These are phyloP conservation scores for Brenthis ino DNA, from an alignment of 2,888 invertebrate species.

Conservation along the genomic window DNA sequence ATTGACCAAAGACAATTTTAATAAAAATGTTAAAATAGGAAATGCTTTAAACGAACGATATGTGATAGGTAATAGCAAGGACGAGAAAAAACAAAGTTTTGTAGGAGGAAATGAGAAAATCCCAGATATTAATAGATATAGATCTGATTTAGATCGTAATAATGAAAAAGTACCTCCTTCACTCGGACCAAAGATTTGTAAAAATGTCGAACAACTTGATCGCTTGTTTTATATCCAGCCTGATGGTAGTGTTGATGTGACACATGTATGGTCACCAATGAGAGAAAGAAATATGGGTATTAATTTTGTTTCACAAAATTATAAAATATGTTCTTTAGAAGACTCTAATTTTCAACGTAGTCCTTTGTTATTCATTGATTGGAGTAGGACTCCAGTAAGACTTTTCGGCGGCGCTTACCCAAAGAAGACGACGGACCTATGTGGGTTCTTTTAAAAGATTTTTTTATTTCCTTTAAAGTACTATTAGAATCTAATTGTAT, in stretches of 20 bases:
- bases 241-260: slow-evolving; percentile 65
- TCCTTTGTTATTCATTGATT: slow-evolving; percentile 78
- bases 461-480: not conserved
- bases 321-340: slow-evolving; percentile 65
- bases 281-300: slow-evolving; percentile 61
- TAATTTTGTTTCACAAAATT: slow-evolving; percentile 66
- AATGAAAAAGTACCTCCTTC: slow-evolving; percentile 54
- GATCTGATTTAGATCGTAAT: slow-evolving; percentile 57
- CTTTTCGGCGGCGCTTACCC: slow-evolving; percentile 86
- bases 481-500: too few relatives aligned
- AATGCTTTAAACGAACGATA: slow-evolving; percentile 68
- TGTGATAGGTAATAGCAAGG: slow-evolving; percentile 56
- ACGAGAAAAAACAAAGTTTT: slow-evolving; percentile 63
- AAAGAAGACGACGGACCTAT: slow-evolving; percentile 81
- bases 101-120: slow-evolving; percentile 62
- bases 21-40: slow-evolving; percentile 68
- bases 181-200: slow-evolving; percentile 57
- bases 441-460: slow-evolving; percentile 76
- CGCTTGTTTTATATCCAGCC: slow-evolving; percentile 63
- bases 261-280: slow-evolving; percentile 63
- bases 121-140: slow-evolving; percentile 67
- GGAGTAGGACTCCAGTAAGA: slow-evolving; percentile 85
- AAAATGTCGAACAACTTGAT: slow-evolving; percentile 63
- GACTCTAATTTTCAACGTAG: slow-evolving; percentile 57
- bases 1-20: slow-evolving; percentile 49